Evolutionary conservation across 1,140 invertebrate species (phyloP), one percentile per base, ranked within the genome.

Genomic region (Drosophila kikkawai): DNA sequence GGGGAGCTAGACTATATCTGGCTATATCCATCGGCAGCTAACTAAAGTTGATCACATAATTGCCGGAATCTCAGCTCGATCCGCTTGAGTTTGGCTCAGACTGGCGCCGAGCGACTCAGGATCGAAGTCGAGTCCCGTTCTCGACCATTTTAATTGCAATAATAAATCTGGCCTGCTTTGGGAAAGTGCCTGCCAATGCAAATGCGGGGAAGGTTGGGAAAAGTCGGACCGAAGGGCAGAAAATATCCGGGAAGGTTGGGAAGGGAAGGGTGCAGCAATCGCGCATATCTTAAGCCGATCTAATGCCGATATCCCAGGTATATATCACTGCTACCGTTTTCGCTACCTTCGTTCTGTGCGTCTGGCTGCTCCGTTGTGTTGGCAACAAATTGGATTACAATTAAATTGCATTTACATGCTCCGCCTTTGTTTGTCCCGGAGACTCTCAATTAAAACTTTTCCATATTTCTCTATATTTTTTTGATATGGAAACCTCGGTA

Each of bases 361-460:
- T 50, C 51, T 61, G 44, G 44, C 36, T 57, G 55, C 57, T 61
- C 63, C 63, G 56, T 59, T 70, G 65, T 57, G 67, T 71, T 79
- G 78, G 64, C 86, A 74, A 85, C 85, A 90, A 90, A 90, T 90
- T 90, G 85, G 85, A 90, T 90, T 90, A 90, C 85, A 90, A 90
- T 90, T 90, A 90, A 90, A 90, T 90, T 90, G 57, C 70, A 90
- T 90, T 90, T 90, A 85, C 85, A 85, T 90, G 78, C 53, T 50
- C 22, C 42, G 57, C 50, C 61, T 69, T 85, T 85, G 82, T 82
- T 81, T 64, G 47, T 39, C 51, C 29, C 47, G 59, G 68, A 17
- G 65, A 36, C 53, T 66, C 80, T 75, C 84, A 88, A 88, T 87
- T 90, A 81, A 80, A 83, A 68, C 64, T 78, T 37, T 53, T 66